Base-by-base conservation (phyloP, 2,113 vertebrate genomes). In the Henicopernis longicauda region DNA sequence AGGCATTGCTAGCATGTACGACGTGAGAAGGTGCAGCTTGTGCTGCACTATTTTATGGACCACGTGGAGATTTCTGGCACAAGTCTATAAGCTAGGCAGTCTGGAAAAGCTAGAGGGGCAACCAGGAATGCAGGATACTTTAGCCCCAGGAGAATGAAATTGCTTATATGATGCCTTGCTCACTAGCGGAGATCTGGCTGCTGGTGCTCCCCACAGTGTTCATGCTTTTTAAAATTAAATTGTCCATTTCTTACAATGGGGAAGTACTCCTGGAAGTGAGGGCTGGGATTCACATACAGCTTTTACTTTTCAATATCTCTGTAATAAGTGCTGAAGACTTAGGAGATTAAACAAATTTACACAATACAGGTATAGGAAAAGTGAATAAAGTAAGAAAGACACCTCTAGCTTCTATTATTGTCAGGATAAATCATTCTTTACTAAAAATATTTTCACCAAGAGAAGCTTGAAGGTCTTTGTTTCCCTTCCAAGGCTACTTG, bases 161-260 rank as follows among this genome's bases (percentile, higher is more conserved):
- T 80, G 12, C 42, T 44, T n/a, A 3, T 36, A 11, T 7, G 34
- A 44, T 89, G 16, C 31, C 21, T 80, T 7, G 5, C 21, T 59
- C 22, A 7, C 14, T 19, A 34, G 18, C 26, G 26, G 10, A 36
- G 14, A 36, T 47, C 47, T 44, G 36, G 25, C 31, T 73, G 19
- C 17, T 83, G 40, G 27, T 89, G 29, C 8, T 88, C 14, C 49
- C 26, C 0, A 0, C 34, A 21, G 14, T 9, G 11, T 29, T 77
- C 8, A 6, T 73, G 67, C 26, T 89, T 65, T 90, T 61, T 6
- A 69, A 57, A 69, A 65, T 58, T 10, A 36, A 78, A 10, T 67
- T 42, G 7, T 40, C 38, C 3, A 2, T 61, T 66, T 90, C 44
- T 71, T 67, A 17, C 8, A 16, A 29, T 58, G 36, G 54, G 44